Base-by-base conservation (phyloP, 2,797 vertebrate species). In the Eremophila alpestris region DNA sequence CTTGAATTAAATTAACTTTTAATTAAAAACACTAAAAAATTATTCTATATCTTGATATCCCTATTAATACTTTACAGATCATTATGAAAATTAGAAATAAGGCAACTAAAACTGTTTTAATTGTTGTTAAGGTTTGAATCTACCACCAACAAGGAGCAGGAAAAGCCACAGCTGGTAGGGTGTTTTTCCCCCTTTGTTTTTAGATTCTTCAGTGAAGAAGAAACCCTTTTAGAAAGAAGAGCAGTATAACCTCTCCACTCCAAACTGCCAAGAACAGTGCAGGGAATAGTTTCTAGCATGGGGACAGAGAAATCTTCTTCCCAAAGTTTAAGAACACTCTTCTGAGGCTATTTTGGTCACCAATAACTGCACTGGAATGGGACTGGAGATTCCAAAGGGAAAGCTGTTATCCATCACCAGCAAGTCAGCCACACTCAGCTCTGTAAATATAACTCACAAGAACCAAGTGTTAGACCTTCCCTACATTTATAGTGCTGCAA, bases 351-450 rank as follows among this genome's bases (percentile, higher is more conserved):
- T 90, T 94, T 83, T 2, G 2, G 90, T 68, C 49, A 87, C 67
- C 52, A 91, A 1, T 34, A 64, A 80, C 3, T 54, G 32, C 59
- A 55, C 41, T 83, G 48, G 78, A 81, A 85, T 16, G 16, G 59
- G 63, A 90, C 70, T 74, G 83, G 64, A 83, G 64, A 92, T 87
- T 83, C 71, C 87, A 92, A 56, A 92, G 60, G 45, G 49, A 90
- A 91, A 86, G 56, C 43, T 90, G 85, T 36, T 94, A 85, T 23
- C 69, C 77, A 76, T 91, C 85, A 95, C 29, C 2, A 4, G 51
- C 81, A 84, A 81, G 55, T 41, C 41, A 94, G 74, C 56, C 73
- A 45, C 0, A 0, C 21, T 60, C 43, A 91, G 15, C 75, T 78
- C 40, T 54, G 19, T 16, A 86, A 69, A 76, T 23, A 16, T 4